phyloP scores from a whole-genome alignment of 2,888 invertebrate genomes.

The Ceramica pisi region DNA sequence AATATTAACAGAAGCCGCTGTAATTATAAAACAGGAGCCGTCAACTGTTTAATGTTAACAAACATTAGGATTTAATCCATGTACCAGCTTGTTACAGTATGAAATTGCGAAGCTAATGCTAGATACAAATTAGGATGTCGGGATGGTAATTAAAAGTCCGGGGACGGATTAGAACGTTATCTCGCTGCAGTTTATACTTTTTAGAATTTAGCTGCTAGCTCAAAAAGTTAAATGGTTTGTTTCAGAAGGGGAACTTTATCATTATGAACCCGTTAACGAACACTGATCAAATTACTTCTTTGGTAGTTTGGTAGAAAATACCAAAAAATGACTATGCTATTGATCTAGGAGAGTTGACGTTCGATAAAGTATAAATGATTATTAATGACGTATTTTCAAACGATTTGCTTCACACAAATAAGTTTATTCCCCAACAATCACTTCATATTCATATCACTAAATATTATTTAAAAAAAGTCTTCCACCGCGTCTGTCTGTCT shows the following conservation, averaged over 20 bases:
- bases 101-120: conserved; percentile 52
- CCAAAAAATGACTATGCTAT: no score
- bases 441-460: no score
- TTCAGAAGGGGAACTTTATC: not conserved
- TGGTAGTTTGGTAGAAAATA: not conserved
- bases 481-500: no score
- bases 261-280: not conserved
- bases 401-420: not conserved
- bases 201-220: conserved; percentile 16
- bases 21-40: conserved; percentile 61
- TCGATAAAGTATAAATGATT: not conserved
- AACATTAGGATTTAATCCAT: conserved; percentile 56
- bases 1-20: conserved; percentile 57
- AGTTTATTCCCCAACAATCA: not conserved
- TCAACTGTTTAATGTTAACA: conserved; percentile 58
- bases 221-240: conserved; percentile 10
- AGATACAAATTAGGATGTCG: conserved; percentile 60
- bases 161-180: conserved; percentile 47
- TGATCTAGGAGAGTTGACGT: not conserved
- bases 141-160: conserved; percentile 55
- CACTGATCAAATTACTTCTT: not conserved
- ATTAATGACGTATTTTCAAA: no score
- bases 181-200: conserved; percentile 26
- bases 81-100: conserved; percentile 38
- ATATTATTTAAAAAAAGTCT: no score